Evolutionary conservation across 2,797 vertebrate genomes (phyloP), one percentile per base, ranked within the genome.

Genomic region (Alosa sapidissima): DNA sequence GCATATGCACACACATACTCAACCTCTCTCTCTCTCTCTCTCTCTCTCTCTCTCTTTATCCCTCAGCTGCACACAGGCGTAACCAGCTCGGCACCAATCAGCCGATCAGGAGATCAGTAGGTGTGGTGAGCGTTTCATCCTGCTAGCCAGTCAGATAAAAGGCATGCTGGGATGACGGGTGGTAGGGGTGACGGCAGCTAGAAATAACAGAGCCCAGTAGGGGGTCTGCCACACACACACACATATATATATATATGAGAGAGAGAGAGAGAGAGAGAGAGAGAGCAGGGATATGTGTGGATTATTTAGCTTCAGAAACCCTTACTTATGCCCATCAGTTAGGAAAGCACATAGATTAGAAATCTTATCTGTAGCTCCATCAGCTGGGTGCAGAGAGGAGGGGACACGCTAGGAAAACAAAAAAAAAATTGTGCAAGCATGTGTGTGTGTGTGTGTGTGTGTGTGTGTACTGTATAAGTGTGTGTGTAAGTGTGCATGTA

Each of bases 111-210:
- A 5, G 36, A 75, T 45, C 68, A 75, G 68, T 45, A 45, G 68
- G 68, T 41, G 36, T 14, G 36, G 36, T 16, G 16, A 45, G 68
- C 4, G 5, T 62, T 24, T 62, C n/a, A 62, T 62, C 6, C n/a
- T 62, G 21, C 58, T 62, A n/a, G 58, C n/a, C 58, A 62, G 58
- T 36, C 72, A 78, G 68, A 75, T 75, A 13, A 75, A 75, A 75
- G 68, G 33, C 33, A 3, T 28, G 33, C 68, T 41, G 13, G 14
- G 33, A 45, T n/a, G n/a, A n/a, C n/a, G n/a, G n/a, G n/a, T n/a
- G 72, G 45, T 75, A 45, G 68, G 68, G 68, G 1, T 75, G 68
- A 75, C 68, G 14, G 33, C 36, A 75, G 68, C 68, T 75, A 75
- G 68, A 75, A 75, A 75, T 75, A 75, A 45, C 36, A 75, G 33